Conservation (phyloP, 2,888 invertebrate genomes). For the Cosmia pyralina region DNA sequence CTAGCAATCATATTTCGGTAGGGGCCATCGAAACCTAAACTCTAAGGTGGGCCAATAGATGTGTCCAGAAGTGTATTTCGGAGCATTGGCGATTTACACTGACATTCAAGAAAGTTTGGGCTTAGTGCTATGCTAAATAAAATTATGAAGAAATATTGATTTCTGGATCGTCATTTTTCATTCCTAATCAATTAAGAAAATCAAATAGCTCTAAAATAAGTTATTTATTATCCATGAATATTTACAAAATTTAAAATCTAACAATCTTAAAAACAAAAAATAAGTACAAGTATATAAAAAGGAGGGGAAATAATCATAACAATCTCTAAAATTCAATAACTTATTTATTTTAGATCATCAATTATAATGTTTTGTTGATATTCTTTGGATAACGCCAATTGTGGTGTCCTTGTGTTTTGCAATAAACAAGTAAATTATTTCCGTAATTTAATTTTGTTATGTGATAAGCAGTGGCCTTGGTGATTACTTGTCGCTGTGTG, state of each 20-base stretch:
- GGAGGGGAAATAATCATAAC: too few relatives aligned
- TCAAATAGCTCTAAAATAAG: neutral
- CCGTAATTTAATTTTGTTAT: conserved; percentile 58
- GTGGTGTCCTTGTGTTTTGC: conserved; percentile 58
- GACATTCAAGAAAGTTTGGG: neutral
- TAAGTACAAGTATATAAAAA: too few relatives aligned
- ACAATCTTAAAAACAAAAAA: too few relatives aligned
- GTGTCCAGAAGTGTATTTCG: too few relatives aligned
- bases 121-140: neutral
- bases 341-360: conserved; percentile 8
- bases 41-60: too few relatives aligned
- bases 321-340: too few relatives aligned
- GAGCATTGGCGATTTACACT: neutral
- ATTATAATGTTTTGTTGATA: conserved; percentile 6
- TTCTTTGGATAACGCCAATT: conserved; percentile 46
- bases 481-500: conserved; percentile 39
- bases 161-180: neutral
- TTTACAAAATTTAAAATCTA: too few relatives aligned
- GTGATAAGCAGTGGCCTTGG: conserved; percentile 58
- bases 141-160: neutral
- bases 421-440: conserved; percentile 56
- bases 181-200: neutral
- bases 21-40: too few relatives aligned
- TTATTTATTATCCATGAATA: too few relatives aligned
- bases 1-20: too few relatives aligned